Evolutionary conservation across 1,140 invertebrate genomes (phyloP), one percentile per base, ranked within the genome.

Genomic region (Drosophila persimilis): DNA sequence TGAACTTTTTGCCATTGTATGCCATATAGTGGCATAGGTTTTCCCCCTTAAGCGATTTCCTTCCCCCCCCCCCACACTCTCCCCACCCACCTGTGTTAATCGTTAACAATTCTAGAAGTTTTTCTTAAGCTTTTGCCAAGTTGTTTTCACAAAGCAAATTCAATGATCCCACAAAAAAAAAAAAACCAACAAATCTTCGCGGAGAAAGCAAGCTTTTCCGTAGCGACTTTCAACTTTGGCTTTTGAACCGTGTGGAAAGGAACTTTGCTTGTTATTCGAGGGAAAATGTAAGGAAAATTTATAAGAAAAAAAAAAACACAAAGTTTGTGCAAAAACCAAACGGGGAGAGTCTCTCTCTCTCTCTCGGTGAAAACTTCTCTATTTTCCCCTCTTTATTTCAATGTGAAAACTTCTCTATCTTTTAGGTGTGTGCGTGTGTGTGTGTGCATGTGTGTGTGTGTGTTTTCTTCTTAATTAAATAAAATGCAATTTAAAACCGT

Each of bases 401-500:
- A 11, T 48, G 15, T 20, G 3, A 41, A 54, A 54, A 54, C 17
- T 20, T 54, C 41, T 45, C 11, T 1, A 45, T 15, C 52, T 48
- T 48, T 56, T 41, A 73, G 63, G 24, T 26, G 70, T 73, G 70
- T 29, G 39, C 24, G 22, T 6, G 22, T 55, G 31, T 35, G 31
- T 26, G 70, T 73, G 70, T 44, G 39, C 24, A n/a, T 6, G 22
- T 55, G 31, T 35, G 31, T 35, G 8, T 9, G 9, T 13, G 35
- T 13, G 35, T 61, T 70, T 79, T 75, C 48, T 61, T 62, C 64
- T 84, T 85, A 80, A 85, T 85, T 80, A 85, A 80, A 80, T 80
- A 59, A 76, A 80, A 85, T 73, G 77, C 73, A 84, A 84, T 85
- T 80, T 72, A 85, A 84, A 67, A 77, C 80, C 60, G 67, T 70